These are phyloP conservation scores for Actenoides hombroni DNA, from an alignment of 2,113 vertebrate genomes.

Conservation along the genomic window DNA sequence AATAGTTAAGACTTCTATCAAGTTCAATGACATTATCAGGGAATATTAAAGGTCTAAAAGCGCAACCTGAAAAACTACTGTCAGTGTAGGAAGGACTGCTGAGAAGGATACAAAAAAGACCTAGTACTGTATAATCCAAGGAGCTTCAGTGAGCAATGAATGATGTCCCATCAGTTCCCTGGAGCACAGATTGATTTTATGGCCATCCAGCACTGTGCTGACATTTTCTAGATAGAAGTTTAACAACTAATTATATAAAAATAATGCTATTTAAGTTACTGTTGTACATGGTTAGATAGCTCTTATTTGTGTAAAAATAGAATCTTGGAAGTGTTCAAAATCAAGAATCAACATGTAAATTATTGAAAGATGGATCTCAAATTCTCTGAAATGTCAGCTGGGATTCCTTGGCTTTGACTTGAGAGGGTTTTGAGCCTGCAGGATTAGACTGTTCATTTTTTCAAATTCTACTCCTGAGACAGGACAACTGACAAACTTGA, in stretches of 20 bases:
- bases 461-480: background rate
- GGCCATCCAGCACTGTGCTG: background rate
- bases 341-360: background rate
- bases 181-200: background rate
- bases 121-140: background rate
- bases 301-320: background rate
- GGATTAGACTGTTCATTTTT: background rate
- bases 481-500: background rate
- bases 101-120: background rate
- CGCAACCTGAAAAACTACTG: background rate
- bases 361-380: background rate
- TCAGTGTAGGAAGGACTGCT: background rate
- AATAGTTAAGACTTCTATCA: background rate
- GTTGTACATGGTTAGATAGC: background rate
- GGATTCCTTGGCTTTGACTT: background rate
- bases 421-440: background rate
- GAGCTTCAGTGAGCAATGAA: background rate
- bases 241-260: background rate
- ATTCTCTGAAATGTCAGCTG: background rate
- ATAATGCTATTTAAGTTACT: background rate
- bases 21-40: background rate
- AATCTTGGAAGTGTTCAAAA: background rate
- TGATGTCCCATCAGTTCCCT: background rate
- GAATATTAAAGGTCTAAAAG: background rate
- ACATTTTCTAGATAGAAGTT: background rate